These are phyloP conservation scores for Alectura lathami DNA, from an alignment of 2,113 vertebrate genomes.

Conservation along the genomic window DNA sequence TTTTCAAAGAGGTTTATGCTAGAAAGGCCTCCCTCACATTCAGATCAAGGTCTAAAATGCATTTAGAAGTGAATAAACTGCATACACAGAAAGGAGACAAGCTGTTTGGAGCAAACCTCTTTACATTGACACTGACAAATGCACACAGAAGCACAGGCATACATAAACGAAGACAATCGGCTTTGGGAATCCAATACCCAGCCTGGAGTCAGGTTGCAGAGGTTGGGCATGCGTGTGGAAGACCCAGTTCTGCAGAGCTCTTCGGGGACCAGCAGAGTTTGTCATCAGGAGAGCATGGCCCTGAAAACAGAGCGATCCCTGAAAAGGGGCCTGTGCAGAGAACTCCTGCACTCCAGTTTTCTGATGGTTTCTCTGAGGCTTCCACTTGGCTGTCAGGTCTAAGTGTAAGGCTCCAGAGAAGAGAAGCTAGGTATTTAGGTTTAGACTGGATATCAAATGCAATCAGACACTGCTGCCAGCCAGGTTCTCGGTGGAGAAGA, in stretches of 20 bases:
- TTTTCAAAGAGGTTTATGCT: constrained; percentile 49
- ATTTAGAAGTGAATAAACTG: constrained; percentile 38
- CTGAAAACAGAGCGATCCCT: background rate
- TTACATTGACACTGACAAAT: constrained; percentile 17
- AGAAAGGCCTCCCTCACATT: constrained; percentile 41
- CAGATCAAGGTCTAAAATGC: constrained; percentile 9
- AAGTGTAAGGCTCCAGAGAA: constrained; percentile 52
- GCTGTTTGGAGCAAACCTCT: constrained; percentile 19
- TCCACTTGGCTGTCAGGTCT: background rate
- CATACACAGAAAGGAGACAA: background rate
- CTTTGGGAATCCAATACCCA: constrained; percentile 35
- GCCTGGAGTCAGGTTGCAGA: background rate
- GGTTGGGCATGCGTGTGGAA: background rate
- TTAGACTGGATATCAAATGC: constrained; percentile 14
- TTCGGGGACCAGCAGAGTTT: background rate
- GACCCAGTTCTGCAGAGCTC: constrained; percentile 11
- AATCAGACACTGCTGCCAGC: background rate
- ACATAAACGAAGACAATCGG: constrained; percentile 7
- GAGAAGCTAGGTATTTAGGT: background rate
- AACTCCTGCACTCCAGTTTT: background rate
- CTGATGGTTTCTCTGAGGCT: constrained; percentile 21
- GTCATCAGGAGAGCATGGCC: background rate
- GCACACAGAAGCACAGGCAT: background rate
- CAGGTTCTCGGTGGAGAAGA: constrained; percentile 7
- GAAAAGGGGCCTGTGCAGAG: background rate